Evolutionary conservation across 2,888 invertebrate species (phyloP), one percentile per base, ranked within the genome.

Genomic region (Tromatobia lineatoria): DNA sequence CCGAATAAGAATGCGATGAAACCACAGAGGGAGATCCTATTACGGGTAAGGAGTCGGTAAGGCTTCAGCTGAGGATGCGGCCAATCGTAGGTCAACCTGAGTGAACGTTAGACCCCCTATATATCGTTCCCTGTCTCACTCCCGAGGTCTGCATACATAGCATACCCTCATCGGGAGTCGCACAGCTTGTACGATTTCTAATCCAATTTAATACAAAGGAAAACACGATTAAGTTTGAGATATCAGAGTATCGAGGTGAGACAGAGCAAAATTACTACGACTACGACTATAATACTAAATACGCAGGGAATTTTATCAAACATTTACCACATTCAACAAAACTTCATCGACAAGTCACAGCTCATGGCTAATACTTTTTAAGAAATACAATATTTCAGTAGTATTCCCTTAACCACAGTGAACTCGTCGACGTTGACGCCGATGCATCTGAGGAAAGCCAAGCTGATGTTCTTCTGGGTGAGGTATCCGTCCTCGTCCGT

Each of bases 391-490:
- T 34, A 2, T 83, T 84, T 82, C 71, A 75, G n/a, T 50, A 92
- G 93, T 93, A 92, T 95, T 94, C 95, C 97, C 96, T 97, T 98
- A 96, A 98, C 97, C 96, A 95, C 97, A 93, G 95, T 97, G 96
- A 95, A 98, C 97, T 98, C 98, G 95, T 97, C 98, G 94, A 99
- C 99, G 92, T 95, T 99, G 95, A 99, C 99, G 91, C 99, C 99
- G 94, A 99, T 99, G 98, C 99, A 99, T 95, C 97, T 99, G 93
- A 96, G 99, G 94, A 99, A 99, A 95, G 99, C 99, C 89, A 99
- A 99, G 96, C 96, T 99, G 95, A 99, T 99, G 99, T 99, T 99
- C 97, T 99, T 99, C 97, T 99, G 99, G 98, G 99, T 99, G 91
- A 96, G 99, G 92, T 99, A 99, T 95, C 99, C 99, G 85, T 99